phyloP scores from a whole-genome alignment of 2,888 invertebrate species.

The Ichneumoninae sp. region DNA sequence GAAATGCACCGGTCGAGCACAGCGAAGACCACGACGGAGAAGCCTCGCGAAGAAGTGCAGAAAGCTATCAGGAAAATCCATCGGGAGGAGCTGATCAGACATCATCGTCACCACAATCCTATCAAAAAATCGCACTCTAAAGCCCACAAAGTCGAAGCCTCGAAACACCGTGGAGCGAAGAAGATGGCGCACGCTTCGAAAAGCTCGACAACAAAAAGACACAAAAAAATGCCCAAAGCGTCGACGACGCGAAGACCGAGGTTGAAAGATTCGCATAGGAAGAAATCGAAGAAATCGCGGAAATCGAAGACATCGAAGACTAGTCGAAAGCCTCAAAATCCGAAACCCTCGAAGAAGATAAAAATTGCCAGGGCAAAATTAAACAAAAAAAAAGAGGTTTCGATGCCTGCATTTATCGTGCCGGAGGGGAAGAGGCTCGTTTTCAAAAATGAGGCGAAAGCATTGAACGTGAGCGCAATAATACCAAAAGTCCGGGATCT shows the following conservation, averaged over 20 bases:
- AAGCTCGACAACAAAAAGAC: conserved; percentile 1
- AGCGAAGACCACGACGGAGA: not conserved
- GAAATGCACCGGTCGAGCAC: not conserved
- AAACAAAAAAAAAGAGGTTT: conserved; percentile 7
- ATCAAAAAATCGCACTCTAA: conserved; percentile 6
- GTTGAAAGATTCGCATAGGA: not conserved
- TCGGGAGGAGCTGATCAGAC: not conserved
- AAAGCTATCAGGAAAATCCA: conserved; percentile 14
- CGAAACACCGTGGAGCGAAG: conserved; percentile 17
- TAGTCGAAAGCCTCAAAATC: not conserved
- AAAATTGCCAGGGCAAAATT: not conserved
- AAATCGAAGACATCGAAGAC: not conserved
- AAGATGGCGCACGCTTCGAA: conserved; percentile 22
- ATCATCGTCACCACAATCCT: not conserved
- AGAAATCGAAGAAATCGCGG: too few species aligned
- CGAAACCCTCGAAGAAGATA: not conserved
- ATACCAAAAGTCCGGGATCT: conserved; percentile 67
- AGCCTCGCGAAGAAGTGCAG: not conserved
- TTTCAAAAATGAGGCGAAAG: conserved; percentile 51
- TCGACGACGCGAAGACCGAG: not conserved
- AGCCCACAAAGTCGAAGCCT: not conserved
- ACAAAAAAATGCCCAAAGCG: conserved; percentile 1
- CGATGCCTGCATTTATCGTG: conserved; percentile 3
- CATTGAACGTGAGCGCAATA: conserved; percentile 63
- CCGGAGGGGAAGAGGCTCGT: conserved; percentile 22